Evolutionary conservation across 2,113 vertebrate genomes (phyloP), one percentile per base, ranked within the genome.

Genomic region (Plecturocebus donacophilus): DNA sequence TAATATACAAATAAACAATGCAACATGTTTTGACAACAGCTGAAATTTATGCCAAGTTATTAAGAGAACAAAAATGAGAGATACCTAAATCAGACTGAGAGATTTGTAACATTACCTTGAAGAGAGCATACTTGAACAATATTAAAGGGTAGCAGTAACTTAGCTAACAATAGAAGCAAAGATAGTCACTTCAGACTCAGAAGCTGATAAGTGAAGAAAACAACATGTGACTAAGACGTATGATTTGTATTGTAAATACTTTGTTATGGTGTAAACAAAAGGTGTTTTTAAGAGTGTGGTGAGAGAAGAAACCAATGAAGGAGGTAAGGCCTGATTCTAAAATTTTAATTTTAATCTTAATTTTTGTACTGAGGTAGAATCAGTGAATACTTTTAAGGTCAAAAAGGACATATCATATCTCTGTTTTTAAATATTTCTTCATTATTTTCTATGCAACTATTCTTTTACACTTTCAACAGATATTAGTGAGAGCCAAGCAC

Each of bases 41-140:
- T 97, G 47, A 94, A 85, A 82, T 58, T 40, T 75, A 66, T 42
- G 76, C 6, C 23, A 71, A 82, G 4, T 79, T 71, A 81, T 52
- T 93, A 89, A 88, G 32, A 25, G 89, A 81, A 95, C n/a, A 91
- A 93, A 84, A 35, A 42, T 64, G 47, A 95, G 19, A 42, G 16
- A 66, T 61, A 88, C 27, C 7, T 66, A 88, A 82, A 94, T 85
- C 32, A 82, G 19, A 86, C 30, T 21, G 23, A 77, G 27, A 52
- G 49, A 77, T 91, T 91, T 10, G 30, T 47, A 49, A 25, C 10
- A 66, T 7, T 30, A 20, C 40, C 35, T 79, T 83, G 58, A 87
- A 79, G 47, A 70, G 1, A 61, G 12, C 16, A 27, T 82, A 83
- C 58, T 80, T 76, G 30, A 94, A 70, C 12, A 76, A 3, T 49